Conservation (phyloP, 2,113 vertebrate genomes). For the Tupaia chinensis region DNA sequence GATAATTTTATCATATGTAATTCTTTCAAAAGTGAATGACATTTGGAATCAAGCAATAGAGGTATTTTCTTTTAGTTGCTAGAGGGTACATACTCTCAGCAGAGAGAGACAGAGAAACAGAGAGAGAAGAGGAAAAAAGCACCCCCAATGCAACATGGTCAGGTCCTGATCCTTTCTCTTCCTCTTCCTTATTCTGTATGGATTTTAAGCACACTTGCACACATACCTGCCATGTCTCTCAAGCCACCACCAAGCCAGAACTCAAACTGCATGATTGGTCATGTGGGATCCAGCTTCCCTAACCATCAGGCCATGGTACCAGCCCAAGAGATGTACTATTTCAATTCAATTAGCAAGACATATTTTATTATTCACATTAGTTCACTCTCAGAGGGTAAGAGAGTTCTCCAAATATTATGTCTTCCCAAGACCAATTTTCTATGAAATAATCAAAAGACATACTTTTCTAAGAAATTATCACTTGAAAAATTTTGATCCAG, state of each 20-base stretch:
- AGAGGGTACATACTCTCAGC: no score
- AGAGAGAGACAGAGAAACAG: no score
- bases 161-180: no score
- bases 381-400: neutral
- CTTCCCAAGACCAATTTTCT: neutral
- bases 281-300: no score
- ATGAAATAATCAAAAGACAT: neutral
- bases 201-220: no score
- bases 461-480: conserved; percentile 35
- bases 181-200: no score
- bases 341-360: neutral
- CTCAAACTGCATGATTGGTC: no score
- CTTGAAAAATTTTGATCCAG: neutral
- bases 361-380: conserved; percentile 11
- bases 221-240: no score
- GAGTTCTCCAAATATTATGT: neutral
- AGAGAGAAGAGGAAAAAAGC: no score
- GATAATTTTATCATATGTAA: neutral
- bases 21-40: neutral
- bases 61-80: neutral
- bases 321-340: neutral
- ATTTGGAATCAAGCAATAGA: neutral
- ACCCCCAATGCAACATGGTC: no score
- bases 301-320: no score
- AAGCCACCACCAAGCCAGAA: no score